Evolutionary conservation across 2,888 invertebrate species (phyloP).

Genomic region (Pollenia labialis): DNA sequence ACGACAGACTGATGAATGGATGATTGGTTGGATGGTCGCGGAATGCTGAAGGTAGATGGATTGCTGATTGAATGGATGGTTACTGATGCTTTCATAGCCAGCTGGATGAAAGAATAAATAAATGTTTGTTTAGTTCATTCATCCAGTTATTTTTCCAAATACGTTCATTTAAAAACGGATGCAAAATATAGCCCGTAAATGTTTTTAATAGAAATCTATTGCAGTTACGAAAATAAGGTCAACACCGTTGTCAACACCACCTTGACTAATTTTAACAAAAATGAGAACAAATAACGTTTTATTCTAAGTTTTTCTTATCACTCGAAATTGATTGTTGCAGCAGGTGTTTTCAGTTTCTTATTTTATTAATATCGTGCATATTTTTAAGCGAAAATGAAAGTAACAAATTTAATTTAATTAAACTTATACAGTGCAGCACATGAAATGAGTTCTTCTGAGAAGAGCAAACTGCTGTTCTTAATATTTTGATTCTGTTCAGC

Average conservation of each 20-base stretch:
- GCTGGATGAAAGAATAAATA: slow-evolving; percentile 6
- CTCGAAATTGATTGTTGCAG: no score
- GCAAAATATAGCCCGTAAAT: slow-evolving; percentile 59
- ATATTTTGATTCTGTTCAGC: no score
- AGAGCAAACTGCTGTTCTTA: no score
- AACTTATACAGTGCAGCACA: no score
- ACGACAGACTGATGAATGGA: background rate
- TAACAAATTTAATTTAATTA: no score
- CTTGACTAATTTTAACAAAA: background rate
- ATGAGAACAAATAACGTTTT: no score
- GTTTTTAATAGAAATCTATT: slow-evolving; percentile 50
- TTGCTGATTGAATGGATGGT: background rate
- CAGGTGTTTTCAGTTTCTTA: no score
- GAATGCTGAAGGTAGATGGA: background rate
- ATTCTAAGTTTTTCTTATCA: no score
- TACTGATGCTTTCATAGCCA: background rate
- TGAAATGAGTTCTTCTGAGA: background rate
- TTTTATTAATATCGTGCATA: no score
- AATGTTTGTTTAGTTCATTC: background rate
- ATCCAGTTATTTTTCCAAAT: slow-evolving; percentile 1
- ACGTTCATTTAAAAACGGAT: slow-evolving; percentile 60
- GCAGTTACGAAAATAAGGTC: slow-evolving; percentile 1
- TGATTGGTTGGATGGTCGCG: background rate
- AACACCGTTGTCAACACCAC: background rate
- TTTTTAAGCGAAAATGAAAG: no score